Evolutionary conservation across 2,113 vertebrate genomes (phyloP).

Genomic region (Phasianus colchicus): DNA sequence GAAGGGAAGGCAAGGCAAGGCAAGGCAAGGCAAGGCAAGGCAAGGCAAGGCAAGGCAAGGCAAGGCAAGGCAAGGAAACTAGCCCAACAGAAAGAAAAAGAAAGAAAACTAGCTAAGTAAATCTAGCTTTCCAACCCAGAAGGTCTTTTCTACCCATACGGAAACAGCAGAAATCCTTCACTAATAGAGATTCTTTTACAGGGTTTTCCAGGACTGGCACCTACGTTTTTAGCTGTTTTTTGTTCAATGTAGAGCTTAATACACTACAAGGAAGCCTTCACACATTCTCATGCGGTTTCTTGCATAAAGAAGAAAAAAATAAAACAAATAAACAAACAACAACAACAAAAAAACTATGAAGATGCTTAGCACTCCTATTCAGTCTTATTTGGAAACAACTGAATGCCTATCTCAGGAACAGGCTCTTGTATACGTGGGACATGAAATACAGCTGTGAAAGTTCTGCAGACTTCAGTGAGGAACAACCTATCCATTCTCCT

Average conservation of each 20-base stretch:
- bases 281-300: neutral
- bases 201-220: neutral
- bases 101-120: neutral
- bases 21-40: no score
- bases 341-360: neutral
- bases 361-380: neutral
- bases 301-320: neutral
- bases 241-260: neutral
- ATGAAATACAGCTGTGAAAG: neutral
- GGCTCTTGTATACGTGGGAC: neutral
- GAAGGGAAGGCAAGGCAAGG: no score
- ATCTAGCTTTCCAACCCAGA: neutral
- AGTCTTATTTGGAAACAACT: neutral
- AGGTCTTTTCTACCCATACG: neutral
- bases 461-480: neutral
- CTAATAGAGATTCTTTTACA: neutral
- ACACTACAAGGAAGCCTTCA: neutral
- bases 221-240: neutral
- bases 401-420: neutral
- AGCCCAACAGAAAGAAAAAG: no score
- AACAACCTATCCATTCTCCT: neutral
- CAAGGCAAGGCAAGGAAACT: no score
- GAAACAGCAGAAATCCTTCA: neutral
- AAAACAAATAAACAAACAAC: neutral
- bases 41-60: no score